Percentiles rank a stretch among this genome's conserved stretches.
phyloP scores from a whole-genome alignment of 2,888 invertebrate species.

The Dendrolimus houi region DNA sequence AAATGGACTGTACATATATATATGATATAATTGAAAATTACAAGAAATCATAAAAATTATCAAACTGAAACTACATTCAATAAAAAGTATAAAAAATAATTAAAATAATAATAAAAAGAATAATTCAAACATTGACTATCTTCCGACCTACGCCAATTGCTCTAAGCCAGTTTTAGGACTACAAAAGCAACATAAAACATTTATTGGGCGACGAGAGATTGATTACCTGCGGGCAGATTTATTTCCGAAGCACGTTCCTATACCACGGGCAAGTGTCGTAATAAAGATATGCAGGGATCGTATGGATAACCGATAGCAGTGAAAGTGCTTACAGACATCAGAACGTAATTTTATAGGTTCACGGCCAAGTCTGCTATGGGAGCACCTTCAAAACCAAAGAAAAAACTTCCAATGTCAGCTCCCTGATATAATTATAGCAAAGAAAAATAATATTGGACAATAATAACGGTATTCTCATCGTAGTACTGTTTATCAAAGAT shows the following conservation, averaged over 20 bases:
- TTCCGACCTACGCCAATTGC: too few relatives aligned
- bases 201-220: too few relatives aligned
- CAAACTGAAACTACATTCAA: too few relatives aligned
- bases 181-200: too few relatives aligned
- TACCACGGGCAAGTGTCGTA: neutral
- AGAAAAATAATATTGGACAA: constrained; percentile 17
- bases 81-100: too few relatives aligned
- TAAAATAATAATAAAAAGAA: too few relatives aligned
- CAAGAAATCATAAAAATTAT: too few relatives aligned
- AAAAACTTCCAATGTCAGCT: neutral
- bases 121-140: too few relatives aligned
- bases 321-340: neutral
- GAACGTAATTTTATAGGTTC: constrained; percentile 13
- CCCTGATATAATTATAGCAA: constrained; percentile 6
- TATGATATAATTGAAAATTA: too few relatives aligned
- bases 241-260: neutral
- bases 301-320: neutral
- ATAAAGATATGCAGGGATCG: neutral
- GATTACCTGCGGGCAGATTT: neutral
- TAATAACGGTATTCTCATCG: constrained; percentile 50
- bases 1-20: too few relatives aligned
- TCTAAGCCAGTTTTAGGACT: too few relatives aligned
- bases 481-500: constrained; percentile 40
- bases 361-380: constrained; percentile 18
- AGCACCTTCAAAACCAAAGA: constrained; percentile 5